Evolutionary conservation across 1,140 invertebrate species (phyloP), one percentile per base, ranked within the genome.

Genomic region (Penaeus chinensis): DNA sequence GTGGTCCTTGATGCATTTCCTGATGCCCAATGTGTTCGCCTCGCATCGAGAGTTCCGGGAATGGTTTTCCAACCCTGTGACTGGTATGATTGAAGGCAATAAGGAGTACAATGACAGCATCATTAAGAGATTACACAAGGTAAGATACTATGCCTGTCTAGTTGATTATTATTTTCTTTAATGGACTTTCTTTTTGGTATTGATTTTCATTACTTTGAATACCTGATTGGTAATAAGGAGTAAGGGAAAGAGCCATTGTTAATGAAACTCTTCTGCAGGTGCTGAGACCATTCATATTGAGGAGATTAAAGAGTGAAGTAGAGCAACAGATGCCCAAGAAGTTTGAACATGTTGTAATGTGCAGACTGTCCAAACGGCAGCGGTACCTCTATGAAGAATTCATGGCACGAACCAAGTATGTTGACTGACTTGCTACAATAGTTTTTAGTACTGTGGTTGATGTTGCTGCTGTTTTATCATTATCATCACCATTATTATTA

Each of bases 281-380:
- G 82, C 94, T 99, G 89, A 94, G 99, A 71, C 99, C 99, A 62
- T 99, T 99, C 94, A 94, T 99, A 90, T 93, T 99, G 87, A 94
- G 99, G 89, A 94, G 99, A 89, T 94, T 99, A 83, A 99, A 99
- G 93, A 95, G 94, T 76, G 98, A 99, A 94, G 99, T 99, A 62
- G 99, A 99, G 93, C 99, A 99, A 92, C 99, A 99, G 93, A 95
- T 99, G 94, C 99, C 99, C 90, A 97, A 98, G 93, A 99, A 99
- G 93, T 99, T 97, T 93, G 99, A 99, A 92, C 98, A 99, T 93
- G 95, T 99, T 89, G 93, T 99, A 20, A 96, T 98, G 95, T 99
- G 99, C 92, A 94, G 97, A 71, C 94, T 99, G 89, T 99, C 99
- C 3, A 99, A 99, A 93, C 93, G 99, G 62, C 99, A 99, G 92